A percentile compares a stretch with the other conserved stretches of the same genome.
phyloP scores from a whole-genome alignment of 2,888 invertebrate genomes.

The Drosophila atripex region DNA sequence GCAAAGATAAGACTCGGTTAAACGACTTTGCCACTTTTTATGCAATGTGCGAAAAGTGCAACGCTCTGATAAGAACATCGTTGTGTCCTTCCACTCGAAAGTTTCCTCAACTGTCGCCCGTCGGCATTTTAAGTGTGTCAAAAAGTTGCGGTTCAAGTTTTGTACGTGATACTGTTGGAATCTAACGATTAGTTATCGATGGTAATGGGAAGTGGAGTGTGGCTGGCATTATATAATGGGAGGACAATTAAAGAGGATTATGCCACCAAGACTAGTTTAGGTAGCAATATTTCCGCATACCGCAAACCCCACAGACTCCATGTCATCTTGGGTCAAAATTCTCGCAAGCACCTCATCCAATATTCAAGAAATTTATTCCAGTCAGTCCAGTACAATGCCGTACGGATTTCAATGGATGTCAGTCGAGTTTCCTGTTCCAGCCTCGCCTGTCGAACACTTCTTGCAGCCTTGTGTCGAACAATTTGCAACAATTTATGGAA shows the following conservation, averaged over 20 bases:
- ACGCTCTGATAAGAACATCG: slow-evolving; percentile 66
- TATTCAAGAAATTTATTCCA: slow-evolving; percentile 9
- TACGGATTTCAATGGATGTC: slow-evolving; percentile 9
- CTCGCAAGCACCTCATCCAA: slow-evolving; percentile 9
- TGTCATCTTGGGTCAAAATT: slow-evolving; percentile 18
- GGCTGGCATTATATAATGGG: neutral
- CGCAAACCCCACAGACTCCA: neutral
- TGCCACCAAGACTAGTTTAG: neutral
- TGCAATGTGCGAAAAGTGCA: slow-evolving; percentile 67
- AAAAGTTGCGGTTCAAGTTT: slow-evolving; percentile 58
- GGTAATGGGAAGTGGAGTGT: neutral
- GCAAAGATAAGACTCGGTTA: slow-evolving; percentile 60
- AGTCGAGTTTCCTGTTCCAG: slow-evolving; percentile 18
- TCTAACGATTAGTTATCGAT: slow-evolving; percentile 44
- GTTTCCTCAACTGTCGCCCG: slow-evolving; percentile 46
- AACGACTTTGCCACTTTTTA: slow-evolving; percentile 35
- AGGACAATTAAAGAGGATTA: neutral
- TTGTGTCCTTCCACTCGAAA: slow-evolving; percentile 35
- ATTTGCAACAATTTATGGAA: slow-evolving; percentile 77
- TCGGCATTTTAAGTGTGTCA: slow-evolving; percentile 70
- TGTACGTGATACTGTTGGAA: slow-evolving; percentile 39
- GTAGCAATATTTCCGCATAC: neutral
- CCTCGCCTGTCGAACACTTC: slow-evolving; percentile 11
- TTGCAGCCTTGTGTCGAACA: slow-evolving; percentile 48
- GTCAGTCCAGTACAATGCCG: slow-evolving; percentile 4